A percentile compares a stretch with the other conserved stretches of the same genome.
Conservation (phyloP, 2,113 vertebrate genomes). For the Rhabdomys dilectus region DNA sequence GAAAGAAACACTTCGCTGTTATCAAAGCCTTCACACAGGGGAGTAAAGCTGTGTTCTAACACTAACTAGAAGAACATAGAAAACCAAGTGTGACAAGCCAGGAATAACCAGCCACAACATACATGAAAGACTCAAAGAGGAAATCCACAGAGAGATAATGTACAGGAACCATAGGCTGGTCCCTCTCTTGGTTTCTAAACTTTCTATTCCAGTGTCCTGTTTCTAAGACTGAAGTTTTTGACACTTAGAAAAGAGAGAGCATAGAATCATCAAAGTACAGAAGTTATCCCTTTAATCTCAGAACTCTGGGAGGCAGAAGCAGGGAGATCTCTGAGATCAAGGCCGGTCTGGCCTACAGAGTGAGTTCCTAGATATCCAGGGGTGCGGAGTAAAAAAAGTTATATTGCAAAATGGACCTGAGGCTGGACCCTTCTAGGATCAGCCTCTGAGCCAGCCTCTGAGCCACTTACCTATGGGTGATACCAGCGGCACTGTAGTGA, state of each 20-base stretch:
- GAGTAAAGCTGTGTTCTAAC: neutral
- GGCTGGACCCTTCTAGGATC: slow-evolving; percentile 6
- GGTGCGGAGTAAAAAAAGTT: neutral
- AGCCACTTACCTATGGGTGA: neutral
- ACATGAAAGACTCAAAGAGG: neutral
- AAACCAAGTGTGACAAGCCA: neutral
- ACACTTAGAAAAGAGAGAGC: neutral
- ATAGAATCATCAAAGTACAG: neutral
- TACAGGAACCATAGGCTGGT: neutral
- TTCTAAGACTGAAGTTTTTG: slow-evolving; percentile 32
- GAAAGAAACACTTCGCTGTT: neutral
- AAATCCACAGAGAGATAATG: neutral
- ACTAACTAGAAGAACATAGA: neutral
- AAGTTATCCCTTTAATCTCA: neutral
- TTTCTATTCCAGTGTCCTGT: neutral
- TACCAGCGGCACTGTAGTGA: neutral
- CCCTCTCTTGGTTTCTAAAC: slow-evolving; percentile 7
- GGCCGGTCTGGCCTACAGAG: neutral
- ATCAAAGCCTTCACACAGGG: neutral
- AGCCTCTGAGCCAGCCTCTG: neutral
- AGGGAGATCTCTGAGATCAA: neutral
- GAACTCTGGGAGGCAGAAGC: neutral
- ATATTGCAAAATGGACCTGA: neutral
- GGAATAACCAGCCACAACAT: neutral
- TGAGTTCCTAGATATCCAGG: neutral